phyloP scores from a whole-genome alignment of 2,888 invertebrate genomes.

The Eumacrocentrus americanus region DNA sequence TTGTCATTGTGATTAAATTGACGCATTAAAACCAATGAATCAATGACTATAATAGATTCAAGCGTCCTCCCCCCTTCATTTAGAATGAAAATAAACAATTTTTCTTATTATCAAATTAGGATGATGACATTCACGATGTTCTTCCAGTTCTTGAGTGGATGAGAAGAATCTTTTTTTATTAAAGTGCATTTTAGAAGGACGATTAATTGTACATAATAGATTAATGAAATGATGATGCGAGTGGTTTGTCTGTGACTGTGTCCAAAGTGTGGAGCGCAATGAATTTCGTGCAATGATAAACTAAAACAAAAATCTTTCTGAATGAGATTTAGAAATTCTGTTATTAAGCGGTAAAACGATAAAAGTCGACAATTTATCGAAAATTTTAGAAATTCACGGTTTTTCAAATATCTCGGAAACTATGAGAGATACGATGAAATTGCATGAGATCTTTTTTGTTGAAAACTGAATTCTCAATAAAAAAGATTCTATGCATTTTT shows the following conservation, averaged over 20 bases:
- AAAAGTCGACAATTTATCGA: not conserved
- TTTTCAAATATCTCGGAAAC: too few relatives aligned
- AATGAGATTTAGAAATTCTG: conserved; percentile 10
- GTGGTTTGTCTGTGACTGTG: not conserved
- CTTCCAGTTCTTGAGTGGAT: conserved; percentile 44
- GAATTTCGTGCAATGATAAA: conserved; percentile 12
- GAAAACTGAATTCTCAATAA: too few relatives aligned
- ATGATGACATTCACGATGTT: conserved; percentile 38
- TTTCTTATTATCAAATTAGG: conserved; percentile 34
- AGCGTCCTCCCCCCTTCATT: too few relatives aligned
- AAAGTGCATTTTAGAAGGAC: conserved; percentile 26
- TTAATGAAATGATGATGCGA: conserved; percentile 8
- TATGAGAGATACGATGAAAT: too few relatives aligned
- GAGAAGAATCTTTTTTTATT: conserved; percentile 25
- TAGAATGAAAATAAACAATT: conserved; percentile 19
- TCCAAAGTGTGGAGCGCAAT: not conserved
- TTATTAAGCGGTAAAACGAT: not conserved
- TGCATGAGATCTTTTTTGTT: too few relatives aligned
- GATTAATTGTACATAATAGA: conserved; percentile 25
- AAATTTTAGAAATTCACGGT: too few relatives aligned
- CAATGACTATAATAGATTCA: too few relatives aligned
- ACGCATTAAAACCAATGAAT: too few relatives aligned
- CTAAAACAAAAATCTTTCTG: conserved; percentile 13
- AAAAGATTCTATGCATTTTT: too few relatives aligned
- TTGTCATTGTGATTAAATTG: too few relatives aligned